These are phyloP conservation scores for Eurytoma californica DNA, from an alignment of 2,888 invertebrate genomes.

Conservation along the genomic window DNA sequence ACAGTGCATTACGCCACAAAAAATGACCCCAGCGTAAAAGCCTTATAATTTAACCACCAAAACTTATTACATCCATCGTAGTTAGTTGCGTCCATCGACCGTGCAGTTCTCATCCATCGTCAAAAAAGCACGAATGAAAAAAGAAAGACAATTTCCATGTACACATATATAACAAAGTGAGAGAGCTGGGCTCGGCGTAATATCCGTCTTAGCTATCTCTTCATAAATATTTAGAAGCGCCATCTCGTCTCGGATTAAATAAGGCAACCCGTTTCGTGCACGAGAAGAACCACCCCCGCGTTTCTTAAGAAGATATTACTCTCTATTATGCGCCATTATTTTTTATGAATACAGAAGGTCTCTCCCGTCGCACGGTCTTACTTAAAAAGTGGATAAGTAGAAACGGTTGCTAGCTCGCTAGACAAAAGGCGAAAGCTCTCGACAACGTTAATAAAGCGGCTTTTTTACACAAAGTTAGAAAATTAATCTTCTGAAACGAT, in stretches of 20 bases:
- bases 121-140: not conserved
- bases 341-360: conserved; percentile 54
- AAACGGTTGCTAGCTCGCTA: not conserved
- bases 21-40: not conserved
- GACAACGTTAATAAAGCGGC: conserved; percentile 3
- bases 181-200: not conserved
- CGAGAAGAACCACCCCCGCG: not conserved
- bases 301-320: conserved; percentile 55
- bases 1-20: not conserved
- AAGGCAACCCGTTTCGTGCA: conserved; percentile 49
- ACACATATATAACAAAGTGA: conserved; percentile 28
- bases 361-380: not conserved
- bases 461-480: not conserved
- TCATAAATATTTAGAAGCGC: conserved; percentile 57
- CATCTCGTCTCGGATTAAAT: conserved; percentile 53
- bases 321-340: conserved; percentile 53
- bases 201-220: conserved; percentile 54
- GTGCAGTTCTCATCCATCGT: not conserved
- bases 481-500: too few species aligned
- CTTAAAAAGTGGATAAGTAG: conserved; percentile 10
- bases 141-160: conserved; percentile 12
- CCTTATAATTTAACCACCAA: conserved; percentile 5
- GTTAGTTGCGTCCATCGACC: not conserved
- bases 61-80: conserved; percentile 19
- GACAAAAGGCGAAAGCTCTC: not conserved